Evolutionary conservation across 2,113 vertebrate genomes (phyloP), one percentile per base, ranked within the genome.

Genomic region (Phasianus colchicus): DNA sequence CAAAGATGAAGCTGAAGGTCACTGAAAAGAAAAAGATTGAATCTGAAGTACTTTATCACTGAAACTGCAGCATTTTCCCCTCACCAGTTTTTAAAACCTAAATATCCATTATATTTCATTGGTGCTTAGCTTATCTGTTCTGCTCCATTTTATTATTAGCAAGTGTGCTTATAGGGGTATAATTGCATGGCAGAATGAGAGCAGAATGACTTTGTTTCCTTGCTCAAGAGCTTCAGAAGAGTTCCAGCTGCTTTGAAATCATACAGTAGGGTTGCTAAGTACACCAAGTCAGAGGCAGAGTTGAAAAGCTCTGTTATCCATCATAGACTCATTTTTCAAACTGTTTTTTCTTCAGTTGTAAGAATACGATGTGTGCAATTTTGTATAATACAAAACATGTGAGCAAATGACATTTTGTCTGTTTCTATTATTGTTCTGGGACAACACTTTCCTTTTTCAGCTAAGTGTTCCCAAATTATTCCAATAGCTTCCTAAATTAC

Each of bases 241-340:
- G 34, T 88, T 82, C 58, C 83, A 94, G 86, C 48, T 80, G n/a
- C 43, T 86, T 86, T 86, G 72, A 76, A 65, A 73, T 73, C n/a
- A 61, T 58, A 80, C 36, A 73, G n/a, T 13, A 74, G 30, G 10
- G 13, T 20, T 83, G 43, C 42, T 87, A 80, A 83, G 32, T 80
- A 72, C 60, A 73, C 60, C 65, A 88, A 86, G 80, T 32, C 32
- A 34, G 60, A 90, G 48, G 30, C 65, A 63, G 48, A 90, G 72
- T 90, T 81, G 48, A 88, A 92, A 93, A 90, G 42, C 50, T 80
- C 66, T 65, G 42, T 65, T 88, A 74, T 45, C 60, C 55, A 70
- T 90, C 76, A 92, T 22, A 60, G 78, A 70, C 45, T 73, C 30
- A 76, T 61, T 92, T 94, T 90, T 83, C 63, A 83, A 79, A 65